phyloP scores from a whole-genome alignment of 1,140 invertebrate genomes.

The Yoshiicerus persimilis region DNA sequence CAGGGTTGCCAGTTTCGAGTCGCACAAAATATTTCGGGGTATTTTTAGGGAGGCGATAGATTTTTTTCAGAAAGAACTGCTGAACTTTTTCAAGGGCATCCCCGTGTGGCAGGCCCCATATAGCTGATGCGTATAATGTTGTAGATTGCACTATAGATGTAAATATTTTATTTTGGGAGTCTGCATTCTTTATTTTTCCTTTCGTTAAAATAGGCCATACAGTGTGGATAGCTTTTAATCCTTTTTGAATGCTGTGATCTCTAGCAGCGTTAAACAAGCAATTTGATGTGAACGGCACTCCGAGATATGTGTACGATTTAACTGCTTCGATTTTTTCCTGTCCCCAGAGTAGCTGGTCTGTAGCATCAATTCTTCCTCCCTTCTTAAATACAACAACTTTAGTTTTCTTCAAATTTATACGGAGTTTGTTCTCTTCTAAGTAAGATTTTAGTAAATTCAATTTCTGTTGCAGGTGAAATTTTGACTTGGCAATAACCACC shows the following conservation, averaged over 20 bases:
- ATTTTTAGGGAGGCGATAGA: not conserved
- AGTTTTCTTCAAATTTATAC: not conserved
- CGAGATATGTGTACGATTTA: not conserved
- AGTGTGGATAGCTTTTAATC: not conserved
- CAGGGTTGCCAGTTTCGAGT: not conserved
- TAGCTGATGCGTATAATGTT: not conserved
- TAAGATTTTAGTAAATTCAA: not conserved
- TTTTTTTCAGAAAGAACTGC: not conserved
- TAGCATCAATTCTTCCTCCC: not conserved
- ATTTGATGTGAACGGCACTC: not conserved
- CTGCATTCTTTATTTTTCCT: not conserved
- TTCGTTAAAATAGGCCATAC: not conserved
- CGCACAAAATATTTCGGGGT: not conserved
- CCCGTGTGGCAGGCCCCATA: not conserved
- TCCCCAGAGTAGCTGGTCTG: not conserved
- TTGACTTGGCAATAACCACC: not conserved
- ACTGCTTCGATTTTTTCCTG: not conserved
- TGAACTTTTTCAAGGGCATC: not conserved
- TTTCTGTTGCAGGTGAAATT: not conserved
- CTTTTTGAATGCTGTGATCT: not conserved
- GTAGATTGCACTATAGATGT: not conserved
- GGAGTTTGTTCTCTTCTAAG: not conserved
- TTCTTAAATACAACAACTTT: slow-evolving; percentile 24
- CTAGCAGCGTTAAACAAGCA: not conserved
- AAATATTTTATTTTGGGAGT: not conserved